A percentile compares a stretch with the other conserved stretches of the same genome.
Conservation (phyloP, 2,797 vertebrate species). For the Momotus momota region DNA sequence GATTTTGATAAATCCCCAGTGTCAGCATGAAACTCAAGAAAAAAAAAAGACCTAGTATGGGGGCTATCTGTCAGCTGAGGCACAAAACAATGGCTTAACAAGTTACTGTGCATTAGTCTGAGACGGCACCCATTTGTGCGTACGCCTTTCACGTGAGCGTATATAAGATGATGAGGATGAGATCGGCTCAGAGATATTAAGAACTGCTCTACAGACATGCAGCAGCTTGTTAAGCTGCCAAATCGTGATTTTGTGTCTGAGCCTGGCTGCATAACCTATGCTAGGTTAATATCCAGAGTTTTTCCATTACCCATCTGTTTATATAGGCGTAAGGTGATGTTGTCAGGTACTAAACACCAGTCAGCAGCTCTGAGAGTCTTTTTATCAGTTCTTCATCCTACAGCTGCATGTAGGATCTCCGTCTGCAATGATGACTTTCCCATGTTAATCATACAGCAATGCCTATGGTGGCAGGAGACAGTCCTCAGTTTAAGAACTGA, state of each 20-base stretch:
- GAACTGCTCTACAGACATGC: not conserved
- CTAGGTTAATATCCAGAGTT: not conserved
- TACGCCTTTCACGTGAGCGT: not conserved
- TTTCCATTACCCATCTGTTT: not conserved
- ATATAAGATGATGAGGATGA: not conserved
- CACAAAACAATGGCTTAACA: not conserved
- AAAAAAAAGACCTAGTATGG: not conserved
- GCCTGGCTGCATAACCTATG: not conserved
- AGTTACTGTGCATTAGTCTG: not conserved
- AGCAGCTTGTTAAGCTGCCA: not conserved
- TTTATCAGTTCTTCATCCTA: not conserved
- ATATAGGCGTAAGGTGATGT: not conserved
- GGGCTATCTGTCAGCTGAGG: not conserved
- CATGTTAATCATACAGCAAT: not conserved
- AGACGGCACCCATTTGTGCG: not conserved
- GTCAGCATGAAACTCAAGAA: not conserved
- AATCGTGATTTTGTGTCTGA: not conserved
- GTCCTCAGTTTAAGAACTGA: not conserved
- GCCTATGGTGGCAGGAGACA: not conserved
- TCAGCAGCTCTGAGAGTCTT: not conserved
- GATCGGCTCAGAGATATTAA: not conserved
- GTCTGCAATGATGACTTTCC: not conserved
- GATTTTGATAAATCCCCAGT: constrained; percentile 19
- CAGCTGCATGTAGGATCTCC: not conserved
- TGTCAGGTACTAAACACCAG: not conserved